Evolutionary conservation across 2,888 invertebrate species (phyloP).

Genomic region (Cheilosia grossa): DNA sequence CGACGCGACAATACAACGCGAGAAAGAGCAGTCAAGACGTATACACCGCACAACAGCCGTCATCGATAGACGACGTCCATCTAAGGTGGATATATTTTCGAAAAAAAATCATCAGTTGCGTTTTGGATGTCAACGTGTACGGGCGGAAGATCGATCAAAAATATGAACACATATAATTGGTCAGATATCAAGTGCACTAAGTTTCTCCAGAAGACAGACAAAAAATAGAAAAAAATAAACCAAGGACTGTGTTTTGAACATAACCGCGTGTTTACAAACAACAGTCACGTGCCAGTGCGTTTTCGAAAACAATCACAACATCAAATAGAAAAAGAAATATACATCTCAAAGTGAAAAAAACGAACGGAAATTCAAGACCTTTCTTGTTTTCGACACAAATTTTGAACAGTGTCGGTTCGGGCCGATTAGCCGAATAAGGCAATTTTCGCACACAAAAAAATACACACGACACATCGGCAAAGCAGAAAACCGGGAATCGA

Average conservation of each 20-base stretch:
- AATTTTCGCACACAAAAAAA: slow-evolving; percentile 78
- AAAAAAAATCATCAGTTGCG: slow-evolving; percentile 81
- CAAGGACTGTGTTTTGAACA: slow-evolving; percentile 27
- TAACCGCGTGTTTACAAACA: slow-evolving; percentile 65
- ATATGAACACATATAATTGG: slow-evolving; percentile 2
- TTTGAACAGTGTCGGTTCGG: slow-evolving; percentile 27
- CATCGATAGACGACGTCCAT: slow-evolving; percentile 79
- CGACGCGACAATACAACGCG: slow-evolving; percentile 20
- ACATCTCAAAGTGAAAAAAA: slow-evolving; percentile 6
- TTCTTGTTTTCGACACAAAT: neutral
- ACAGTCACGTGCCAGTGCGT: slow-evolving; percentile 49
- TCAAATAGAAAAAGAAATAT: slow-evolving; percentile 9
- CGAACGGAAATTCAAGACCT: slow-evolving; percentile 27
- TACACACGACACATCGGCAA: slow-evolving; percentile 61
- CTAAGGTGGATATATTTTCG: slow-evolving; percentile 82
- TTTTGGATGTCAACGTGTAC: slow-evolving; percentile 83
- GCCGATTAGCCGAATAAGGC: slow-evolving; percentile 78
- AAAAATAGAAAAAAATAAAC: slow-evolving; percentile 4
- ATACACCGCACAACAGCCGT: slow-evolving; percentile 43
- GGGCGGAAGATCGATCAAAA: slow-evolving; percentile 75
- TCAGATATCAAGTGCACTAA: slow-evolving; percentile 2
- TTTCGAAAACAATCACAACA: slow-evolving; percentile 23
- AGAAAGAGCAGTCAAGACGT: slow-evolving; percentile 45
- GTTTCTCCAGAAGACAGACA: slow-evolving; percentile 2
- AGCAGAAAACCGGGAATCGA: slow-evolving; percentile 78